Evolutionary conservation across 2,113 vertebrate species (phyloP).

Genomic region (Macquaria australasica): DNA sequence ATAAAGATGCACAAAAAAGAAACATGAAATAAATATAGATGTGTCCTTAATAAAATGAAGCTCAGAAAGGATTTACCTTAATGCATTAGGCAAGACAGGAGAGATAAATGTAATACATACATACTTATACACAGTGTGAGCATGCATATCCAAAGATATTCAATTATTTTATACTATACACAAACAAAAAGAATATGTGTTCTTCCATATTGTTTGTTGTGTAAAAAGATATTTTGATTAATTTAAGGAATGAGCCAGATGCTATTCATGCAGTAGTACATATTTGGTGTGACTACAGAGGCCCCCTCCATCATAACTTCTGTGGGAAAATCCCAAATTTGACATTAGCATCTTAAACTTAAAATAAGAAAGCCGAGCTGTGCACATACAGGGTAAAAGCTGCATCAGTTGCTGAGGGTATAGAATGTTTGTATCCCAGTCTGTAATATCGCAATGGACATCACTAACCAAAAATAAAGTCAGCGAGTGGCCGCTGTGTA

Average conservation of each 20-base stretch:
- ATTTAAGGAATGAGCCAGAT: background rate
- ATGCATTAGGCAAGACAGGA: background rate
- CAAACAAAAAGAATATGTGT: background rate
- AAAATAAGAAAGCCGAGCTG: slow-evolving; percentile 28
- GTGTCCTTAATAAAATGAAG: background rate
- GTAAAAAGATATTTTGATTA: slow-evolving; percentile 31
- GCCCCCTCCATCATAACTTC: background rate
- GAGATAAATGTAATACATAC: background rate
- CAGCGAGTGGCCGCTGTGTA: slow-evolving; percentile 21
- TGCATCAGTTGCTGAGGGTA: slow-evolving; percentile 57
- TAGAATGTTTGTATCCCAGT: slow-evolving; percentile 47
- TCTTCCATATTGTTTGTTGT: slow-evolving; percentile 7
- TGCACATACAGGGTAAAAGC: slow-evolving; percentile 67
- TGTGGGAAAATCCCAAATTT: slow-evolving; percentile 30
- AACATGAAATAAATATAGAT: background rate
- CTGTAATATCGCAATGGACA: slow-evolving; percentile 62
- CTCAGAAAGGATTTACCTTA: background rate
- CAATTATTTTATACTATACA: background rate
- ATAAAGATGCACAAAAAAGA: background rate
- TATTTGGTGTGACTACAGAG: background rate
- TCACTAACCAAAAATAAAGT: slow-evolving; percentile 81
- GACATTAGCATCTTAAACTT: slow-evolving; percentile 29
- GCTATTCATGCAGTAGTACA: background rate
- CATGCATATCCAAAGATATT: background rate
- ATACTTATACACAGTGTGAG: background rate